Percentiles rank a stretch among this genome's conserved stretches.
Conservation (phyloP, 2,113 vertebrate species). For the Phycodurus eques region DNA sequence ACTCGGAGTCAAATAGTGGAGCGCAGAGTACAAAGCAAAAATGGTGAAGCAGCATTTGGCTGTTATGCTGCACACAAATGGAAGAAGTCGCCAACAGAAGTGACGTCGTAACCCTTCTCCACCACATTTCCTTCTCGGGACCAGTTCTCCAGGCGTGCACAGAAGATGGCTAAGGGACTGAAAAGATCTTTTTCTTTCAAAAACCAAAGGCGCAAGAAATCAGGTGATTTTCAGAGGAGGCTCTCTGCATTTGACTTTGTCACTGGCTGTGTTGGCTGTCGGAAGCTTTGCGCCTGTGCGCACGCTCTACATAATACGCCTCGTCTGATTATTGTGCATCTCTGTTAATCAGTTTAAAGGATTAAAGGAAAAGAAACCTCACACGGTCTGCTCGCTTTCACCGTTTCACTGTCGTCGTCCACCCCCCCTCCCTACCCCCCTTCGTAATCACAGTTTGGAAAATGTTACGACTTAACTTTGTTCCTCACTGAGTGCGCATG, state of each 20-base stretch:
- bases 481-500: background rate
- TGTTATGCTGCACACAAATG: too few species aligned
- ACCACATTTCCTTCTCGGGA: constrained; percentile 3
- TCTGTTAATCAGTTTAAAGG: constrained; percentile 36
- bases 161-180: constrained; percentile 35
- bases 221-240: background rate
- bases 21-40: too few species aligned
- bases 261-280: background rate
- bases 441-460: background rate
- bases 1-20: too few species aligned
- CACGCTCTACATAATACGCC: constrained; percentile 2
- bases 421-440: background rate
- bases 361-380: constrained; percentile 11
- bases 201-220: background rate
- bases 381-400: constrained; percentile 27
- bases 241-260: background rate
- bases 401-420: constrained; percentile 4
- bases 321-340: constrained; percentile 9
- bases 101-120: too few species aligned
- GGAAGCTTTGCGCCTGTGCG: background rate
- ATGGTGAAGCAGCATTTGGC: too few species aligned
- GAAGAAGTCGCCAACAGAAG: too few species aligned
- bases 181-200: background rate
- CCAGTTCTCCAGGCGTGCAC: constrained; percentile 7
- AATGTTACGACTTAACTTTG: background rate